Percentiles rank a stretch among this genome's conserved stretches.
These are phyloP conservation scores for Psephotus haematonotus DNA, from an alignment of 2,113 vertebrate genomes.

Conservation along the genomic window DNA sequence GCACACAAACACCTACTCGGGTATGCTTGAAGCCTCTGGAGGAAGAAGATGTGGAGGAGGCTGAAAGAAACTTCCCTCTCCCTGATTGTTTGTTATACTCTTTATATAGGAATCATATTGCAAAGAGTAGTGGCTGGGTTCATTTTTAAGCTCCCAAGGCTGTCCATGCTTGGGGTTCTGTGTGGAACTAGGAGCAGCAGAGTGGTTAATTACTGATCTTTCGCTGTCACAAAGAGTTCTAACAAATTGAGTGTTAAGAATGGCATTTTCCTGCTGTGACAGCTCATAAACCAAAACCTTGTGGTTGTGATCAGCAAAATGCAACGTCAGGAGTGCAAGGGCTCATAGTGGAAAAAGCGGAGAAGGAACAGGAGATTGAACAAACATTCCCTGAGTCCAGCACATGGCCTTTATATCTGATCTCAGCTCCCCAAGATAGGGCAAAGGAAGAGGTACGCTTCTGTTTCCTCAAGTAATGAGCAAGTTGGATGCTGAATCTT, in stretches of 20 bases:
- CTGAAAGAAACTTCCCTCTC: background rate
- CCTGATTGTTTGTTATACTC: background rate
- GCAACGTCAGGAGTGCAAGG: background rate
- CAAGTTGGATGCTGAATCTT: constrained; percentile 32
- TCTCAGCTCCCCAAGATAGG: background rate
- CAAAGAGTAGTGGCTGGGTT: background rate
- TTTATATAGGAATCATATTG: background rate
- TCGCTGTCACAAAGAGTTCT: constrained; percentile 29
- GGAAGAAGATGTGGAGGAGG: background rate
- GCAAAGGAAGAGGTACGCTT: background rate
- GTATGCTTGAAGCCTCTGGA: background rate
- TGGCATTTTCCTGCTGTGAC: constrained; percentile 39
- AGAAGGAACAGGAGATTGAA: constrained; percentile 38
- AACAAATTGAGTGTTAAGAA: constrained; percentile 56
- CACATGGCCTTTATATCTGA: constrained; percentile 5
- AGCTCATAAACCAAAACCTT: constrained; percentile 54
- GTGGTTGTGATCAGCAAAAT: constrained; percentile 47
- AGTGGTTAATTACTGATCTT: background rate
- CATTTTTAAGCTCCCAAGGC: background rate
- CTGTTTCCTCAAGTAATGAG: constrained; percentile 45
- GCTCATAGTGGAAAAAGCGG: background rate
- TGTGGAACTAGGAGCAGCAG: background rate
- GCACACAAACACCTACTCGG: background rate
- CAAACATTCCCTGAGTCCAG: constrained; percentile 22
- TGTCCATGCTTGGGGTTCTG: background rate